These are phyloP conservation scores for Callospermophilus lateralis DNA, from an alignment of 2,113 vertebrate genomes.

Conservation along the genomic window DNA sequence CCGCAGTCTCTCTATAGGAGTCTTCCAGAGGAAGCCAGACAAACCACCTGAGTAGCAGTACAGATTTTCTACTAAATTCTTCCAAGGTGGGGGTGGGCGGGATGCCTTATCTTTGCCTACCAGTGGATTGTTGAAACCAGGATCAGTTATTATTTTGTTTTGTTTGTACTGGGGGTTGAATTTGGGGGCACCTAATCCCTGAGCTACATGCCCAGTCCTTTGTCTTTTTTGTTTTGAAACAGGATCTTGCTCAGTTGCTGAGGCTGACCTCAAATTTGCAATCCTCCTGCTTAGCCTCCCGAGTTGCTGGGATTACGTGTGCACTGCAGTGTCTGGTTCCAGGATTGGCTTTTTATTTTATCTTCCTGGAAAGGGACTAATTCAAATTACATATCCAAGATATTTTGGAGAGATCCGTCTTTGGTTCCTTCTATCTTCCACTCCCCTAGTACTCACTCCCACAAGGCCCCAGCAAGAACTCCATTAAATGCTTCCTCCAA, in stretches of 20 bases:
- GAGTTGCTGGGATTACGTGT: too few species aligned
- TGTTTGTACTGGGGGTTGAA: too few species aligned
- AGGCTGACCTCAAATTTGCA: too few species aligned
- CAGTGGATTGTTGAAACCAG: neutral
- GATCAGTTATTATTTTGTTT: neutral
- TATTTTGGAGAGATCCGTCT: neutral
- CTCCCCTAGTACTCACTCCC: neutral
- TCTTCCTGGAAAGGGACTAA: neutral
- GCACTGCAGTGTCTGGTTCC: too few species aligned
- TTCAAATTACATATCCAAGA: neutral
- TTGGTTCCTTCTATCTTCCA: neutral
- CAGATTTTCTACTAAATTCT: neutral
- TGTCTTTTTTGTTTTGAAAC: too few species aligned
- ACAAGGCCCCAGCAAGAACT: neutral
- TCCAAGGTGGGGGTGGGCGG: neutral
- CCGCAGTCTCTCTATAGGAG: neutral
- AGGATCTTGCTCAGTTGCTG: too few species aligned
- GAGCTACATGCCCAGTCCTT: too few species aligned
- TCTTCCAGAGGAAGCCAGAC: conserved; percentile 10
- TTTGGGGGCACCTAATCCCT: too few species aligned
- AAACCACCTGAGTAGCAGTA: neutral
- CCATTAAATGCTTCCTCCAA: neutral
- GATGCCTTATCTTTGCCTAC: neutral
- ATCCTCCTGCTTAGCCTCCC: too few species aligned
- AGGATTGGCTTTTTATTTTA: neutral